Percentiles rank a stretch among this genome's conserved stretches.
Evolutionary conservation across 1,140 invertebrate species (phyloP).

Genomic region (Wiebesia pumilae): DNA sequence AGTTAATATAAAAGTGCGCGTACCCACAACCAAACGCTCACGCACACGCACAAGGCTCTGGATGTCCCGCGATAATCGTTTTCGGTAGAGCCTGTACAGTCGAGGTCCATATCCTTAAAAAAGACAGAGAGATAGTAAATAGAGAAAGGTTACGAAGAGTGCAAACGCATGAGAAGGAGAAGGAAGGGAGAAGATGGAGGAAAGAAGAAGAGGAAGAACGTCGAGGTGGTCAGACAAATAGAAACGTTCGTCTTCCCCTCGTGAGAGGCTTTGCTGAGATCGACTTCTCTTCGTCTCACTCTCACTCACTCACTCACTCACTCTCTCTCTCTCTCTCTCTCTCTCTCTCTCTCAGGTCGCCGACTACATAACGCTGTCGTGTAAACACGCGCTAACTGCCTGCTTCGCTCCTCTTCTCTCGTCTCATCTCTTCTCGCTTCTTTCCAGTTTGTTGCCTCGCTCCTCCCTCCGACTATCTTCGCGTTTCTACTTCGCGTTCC

Average conservation of each 20-base stretch:
- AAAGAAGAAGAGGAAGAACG: conserved; percentile 2
- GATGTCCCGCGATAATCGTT: not conserved
- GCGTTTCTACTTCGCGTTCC: not conserved
- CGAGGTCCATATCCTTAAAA: conserved; percentile 18
- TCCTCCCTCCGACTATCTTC: not conserved
- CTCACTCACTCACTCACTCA: conserved; percentile 37
- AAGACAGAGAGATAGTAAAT: not conserved
- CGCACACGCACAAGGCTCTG: not conserved
- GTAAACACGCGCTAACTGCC: conserved; percentile 75
- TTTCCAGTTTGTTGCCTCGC: conserved; percentile 1
- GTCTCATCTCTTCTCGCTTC: conserved; percentile 26
- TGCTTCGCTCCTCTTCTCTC: conserved; percentile 55
- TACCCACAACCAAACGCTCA: not conserved
- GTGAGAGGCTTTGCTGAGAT: conserved; percentile 17
- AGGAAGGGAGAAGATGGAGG: conserved; percentile 32
- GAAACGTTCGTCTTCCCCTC: conserved; percentile 66
- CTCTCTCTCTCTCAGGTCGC: conserved; percentile 62
- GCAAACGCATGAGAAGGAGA: not conserved
- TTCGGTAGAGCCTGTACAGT: not conserved
- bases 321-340: not conserved
- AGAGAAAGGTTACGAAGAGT: not conserved
- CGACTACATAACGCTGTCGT: conserved; percentile 73
- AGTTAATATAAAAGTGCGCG: conserved; percentile 20
- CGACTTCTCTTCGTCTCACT: not conserved
- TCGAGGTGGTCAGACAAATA: conserved; percentile 69